Base-by-base conservation (phyloP, 2,888 invertebrate species). In the Eristalis tenax region DNA sequence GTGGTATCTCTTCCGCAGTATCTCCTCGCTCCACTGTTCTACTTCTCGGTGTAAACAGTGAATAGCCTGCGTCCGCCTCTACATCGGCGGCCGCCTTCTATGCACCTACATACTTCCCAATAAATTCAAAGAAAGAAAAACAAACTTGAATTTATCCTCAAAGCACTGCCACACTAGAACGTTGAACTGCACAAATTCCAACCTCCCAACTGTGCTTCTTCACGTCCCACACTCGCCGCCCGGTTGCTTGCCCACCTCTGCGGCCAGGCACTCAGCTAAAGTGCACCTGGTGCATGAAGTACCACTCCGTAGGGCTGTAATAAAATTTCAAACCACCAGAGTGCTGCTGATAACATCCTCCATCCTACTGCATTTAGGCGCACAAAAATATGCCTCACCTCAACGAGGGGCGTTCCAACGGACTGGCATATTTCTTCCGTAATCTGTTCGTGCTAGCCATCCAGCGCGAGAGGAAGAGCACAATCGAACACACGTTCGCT, bases 211-310 rank as follows among this genome's bases (percentile, higher is more conserved):
- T 23, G 40, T 66, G 26, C 22, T 22, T n/a, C 56, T 32, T 22
- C 50, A 18, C 10, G 68, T 32, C 5, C 50, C 13, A 50, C 68
- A 56, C 50, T 40, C 32, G n/a, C 23, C 26, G n/a, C 23, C 18
- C 22, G 59, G 0, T 40, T 38, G 18, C 70, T 23, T 59, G 32
- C 59, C 71, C 71, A 71, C 71, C 28, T 40, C 15, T 61, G n/a
- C n/a, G 6, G 22, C n/a, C 50, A 50, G 18, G 50, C 50, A 50
- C 50, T 50, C 50, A 50, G 8, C 50, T 8, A 18, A 50, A 50
- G 50, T 50, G 50, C n/a, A 50, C 50, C 50, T 50, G 50, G n/a
- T 50, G 43, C 43, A 43, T 43, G 50, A 50, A 18, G 50, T 8
- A n/a, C 50, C 50, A 50, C 50, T 50, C 18, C 50, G 18, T 50